A percentile compares a stretch with the other conserved stretches of the same genome.
Conservation (phyloP, 37 sponge, comb jelly and placozoan species). For the Aphrocallistes beatrix region DNA sequence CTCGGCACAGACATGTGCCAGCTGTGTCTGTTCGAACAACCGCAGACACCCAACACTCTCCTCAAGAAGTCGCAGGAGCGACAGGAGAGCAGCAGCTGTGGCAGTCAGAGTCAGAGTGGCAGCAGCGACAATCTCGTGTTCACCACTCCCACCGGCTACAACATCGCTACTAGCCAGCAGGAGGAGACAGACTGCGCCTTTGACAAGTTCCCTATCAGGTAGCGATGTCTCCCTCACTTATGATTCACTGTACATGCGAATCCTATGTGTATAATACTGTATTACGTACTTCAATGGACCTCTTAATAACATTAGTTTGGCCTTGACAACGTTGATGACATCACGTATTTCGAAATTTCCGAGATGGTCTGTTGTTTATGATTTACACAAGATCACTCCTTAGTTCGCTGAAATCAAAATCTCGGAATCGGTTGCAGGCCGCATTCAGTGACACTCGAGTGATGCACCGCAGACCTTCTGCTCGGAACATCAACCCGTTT, state of each 20-base stretch:
- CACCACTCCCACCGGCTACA: neutral
- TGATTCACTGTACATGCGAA: too few species aligned
- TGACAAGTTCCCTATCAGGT: neutral
- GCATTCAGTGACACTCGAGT: constrained; percentile 2
- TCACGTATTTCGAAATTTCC: too few species aligned
- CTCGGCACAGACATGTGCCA: constrained; percentile 13
- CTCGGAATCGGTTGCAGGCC: neutral
- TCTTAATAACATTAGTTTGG: too few species aligned
- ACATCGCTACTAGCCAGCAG: neutral
- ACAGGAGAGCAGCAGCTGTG: constrained; percentile 14
- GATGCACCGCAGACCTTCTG: neutral
- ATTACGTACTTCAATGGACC: too few species aligned
- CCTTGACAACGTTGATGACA: too few species aligned
- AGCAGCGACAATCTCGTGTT: neutral
- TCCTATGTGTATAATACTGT: too few species aligned
- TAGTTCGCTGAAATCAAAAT: neutral
- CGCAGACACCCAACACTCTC: neutral
- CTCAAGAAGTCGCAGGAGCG: neutral
- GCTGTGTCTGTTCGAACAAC: neutral
- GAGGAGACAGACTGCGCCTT: neutral
- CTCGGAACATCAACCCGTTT: neutral
- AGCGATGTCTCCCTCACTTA: too few species aligned
- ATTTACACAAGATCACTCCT: too few species aligned
- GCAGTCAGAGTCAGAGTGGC: neutral
- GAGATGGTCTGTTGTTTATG: too few species aligned